Evolutionary conservation across 2,113 vertebrate genomes (phyloP).

Genomic region (Thermophis baileyi): DNA sequence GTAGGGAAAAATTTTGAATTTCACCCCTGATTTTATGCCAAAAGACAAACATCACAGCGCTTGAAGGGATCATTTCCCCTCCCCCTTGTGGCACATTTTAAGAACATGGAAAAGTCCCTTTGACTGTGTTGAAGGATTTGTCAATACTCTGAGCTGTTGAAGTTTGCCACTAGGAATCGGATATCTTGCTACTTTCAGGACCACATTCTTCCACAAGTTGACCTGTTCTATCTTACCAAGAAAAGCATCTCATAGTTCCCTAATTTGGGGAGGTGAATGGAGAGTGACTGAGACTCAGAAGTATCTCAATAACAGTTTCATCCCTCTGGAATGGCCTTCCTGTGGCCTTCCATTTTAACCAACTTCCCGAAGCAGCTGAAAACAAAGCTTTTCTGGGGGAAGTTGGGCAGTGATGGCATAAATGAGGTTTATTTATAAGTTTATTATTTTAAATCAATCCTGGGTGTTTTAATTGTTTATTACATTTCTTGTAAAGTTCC

Average conservation of each 20-base stretch:
- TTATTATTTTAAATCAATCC: background rate
- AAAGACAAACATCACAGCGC: background rate
- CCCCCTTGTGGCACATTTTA: background rate
- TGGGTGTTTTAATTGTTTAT: background rate
- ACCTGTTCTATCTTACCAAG: background rate
- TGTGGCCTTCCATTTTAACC: background rate
- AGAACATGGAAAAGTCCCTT: background rate
- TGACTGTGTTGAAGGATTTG: background rate
- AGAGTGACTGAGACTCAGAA: background rate
- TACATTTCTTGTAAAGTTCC: background rate
- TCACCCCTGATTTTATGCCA: background rate
- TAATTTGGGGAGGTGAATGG: background rate
- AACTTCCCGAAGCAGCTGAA: background rate
- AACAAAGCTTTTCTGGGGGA: background rate
- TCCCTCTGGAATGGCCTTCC: background rate
- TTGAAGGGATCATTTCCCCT: too few relatives aligned
- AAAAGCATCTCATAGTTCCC: background rate
- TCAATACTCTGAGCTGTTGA: background rate
- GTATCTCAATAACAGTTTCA: background rate
- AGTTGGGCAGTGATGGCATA: background rate
- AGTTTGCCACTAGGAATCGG: background rate
- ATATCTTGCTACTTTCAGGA: background rate
- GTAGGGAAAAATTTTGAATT: too few relatives aligned
- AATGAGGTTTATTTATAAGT: background rate
- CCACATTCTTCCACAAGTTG: background rate